Conservation (phyloP, 2,113 vertebrate species). For the Acanthisitta chloris region DNA sequence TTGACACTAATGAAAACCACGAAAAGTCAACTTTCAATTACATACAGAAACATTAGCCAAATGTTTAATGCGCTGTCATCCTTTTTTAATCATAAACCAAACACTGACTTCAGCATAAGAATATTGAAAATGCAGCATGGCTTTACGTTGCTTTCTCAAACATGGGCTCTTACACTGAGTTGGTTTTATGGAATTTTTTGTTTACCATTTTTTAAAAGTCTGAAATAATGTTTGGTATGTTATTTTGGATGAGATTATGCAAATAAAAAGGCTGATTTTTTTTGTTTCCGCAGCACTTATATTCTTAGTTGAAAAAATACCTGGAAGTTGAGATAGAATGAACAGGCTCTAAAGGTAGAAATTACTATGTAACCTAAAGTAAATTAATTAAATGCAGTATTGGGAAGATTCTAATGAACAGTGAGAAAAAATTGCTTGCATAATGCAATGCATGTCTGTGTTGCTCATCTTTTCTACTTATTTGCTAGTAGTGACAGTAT, state of each 20-base stretch:
- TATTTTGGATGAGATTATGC: neutral
- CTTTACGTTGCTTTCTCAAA: neutral
- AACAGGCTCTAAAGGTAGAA: neutral
- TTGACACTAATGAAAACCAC: slow-evolving; percentile 23
- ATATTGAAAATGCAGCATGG: slow-evolving; percentile 14
- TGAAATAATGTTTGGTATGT: neutral
- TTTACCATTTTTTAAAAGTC: neutral
- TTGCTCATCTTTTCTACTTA: slow-evolving; percentile 52
- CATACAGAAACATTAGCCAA: slow-evolving; percentile 26
- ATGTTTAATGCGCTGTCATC: slow-evolving; percentile 28
- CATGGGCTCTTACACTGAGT: neutral
- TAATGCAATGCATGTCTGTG: slow-evolving; percentile 26
- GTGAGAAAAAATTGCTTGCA: slow-evolving; percentile 36
- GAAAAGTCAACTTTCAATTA: slow-evolving; percentile 47
- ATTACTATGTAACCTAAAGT: neutral
- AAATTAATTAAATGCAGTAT: slow-evolving; percentile 44
- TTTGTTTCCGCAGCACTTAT: neutral
- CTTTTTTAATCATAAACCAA: slow-evolving; percentile 43
- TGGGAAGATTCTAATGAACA: slow-evolving; percentile 25
- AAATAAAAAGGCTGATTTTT: neutral
- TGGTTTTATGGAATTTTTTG: neutral
- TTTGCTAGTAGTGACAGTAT: slow-evolving; percentile 51
- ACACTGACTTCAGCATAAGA: slow-evolving; percentile 20
- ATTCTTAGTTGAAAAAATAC: neutral
- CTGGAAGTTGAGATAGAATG: neutral